Evolutionary conservation across 2,888 invertebrate genomes (phyloP).

Genomic region (Polymixis flavicincta): DNA sequence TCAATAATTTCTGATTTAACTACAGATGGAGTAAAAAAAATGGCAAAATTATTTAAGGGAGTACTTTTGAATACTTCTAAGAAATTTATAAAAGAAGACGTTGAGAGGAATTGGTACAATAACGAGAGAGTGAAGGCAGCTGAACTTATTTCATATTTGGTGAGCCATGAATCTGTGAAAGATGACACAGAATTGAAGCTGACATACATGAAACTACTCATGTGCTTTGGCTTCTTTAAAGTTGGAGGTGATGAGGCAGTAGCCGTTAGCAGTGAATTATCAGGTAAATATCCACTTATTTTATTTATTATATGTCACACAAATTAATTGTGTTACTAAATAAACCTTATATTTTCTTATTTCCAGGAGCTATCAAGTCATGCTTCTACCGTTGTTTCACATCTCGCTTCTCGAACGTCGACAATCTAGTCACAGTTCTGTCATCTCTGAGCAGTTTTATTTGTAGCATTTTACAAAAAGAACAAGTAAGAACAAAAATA

Average conservation of each 20-base stretch:
- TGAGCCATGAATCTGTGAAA: constrained; percentile 88
- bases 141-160: constrained; percentile 86
- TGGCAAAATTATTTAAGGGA: constrained; percentile 91
- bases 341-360: neutral
- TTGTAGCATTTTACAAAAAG: constrained; percentile 88
- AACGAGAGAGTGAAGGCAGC: constrained; percentile 93
- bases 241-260: constrained; percentile 86
- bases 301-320: neutral
- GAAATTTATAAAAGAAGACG: constrained; percentile 87
- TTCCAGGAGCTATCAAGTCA: constrained; percentile 91
- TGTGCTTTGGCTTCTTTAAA: constrained; percentile 92
- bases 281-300: constrained; percentile 83
- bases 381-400: constrained; percentile 93
- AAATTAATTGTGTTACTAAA: neutral
- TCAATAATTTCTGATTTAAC: constrained; percentile 91
- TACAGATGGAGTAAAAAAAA: constrained; percentile 91
- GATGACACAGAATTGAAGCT: constrained; percentile 92
- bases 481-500: constrained; percentile 87
- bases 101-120: constrained; percentile 92
- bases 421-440: constrained; percentile 91
- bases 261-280: constrained; percentile 91
- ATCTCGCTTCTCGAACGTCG: constrained; percentile 92
- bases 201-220: constrained; percentile 92
- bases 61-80: constrained; percentile 90
- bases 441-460: constrained; percentile 91